Evolutionary conservation across 2,113 vertebrate species (phyloP), one percentile per base, ranked within the genome.

Genomic region (Oreochromis spilurus): DNA sequence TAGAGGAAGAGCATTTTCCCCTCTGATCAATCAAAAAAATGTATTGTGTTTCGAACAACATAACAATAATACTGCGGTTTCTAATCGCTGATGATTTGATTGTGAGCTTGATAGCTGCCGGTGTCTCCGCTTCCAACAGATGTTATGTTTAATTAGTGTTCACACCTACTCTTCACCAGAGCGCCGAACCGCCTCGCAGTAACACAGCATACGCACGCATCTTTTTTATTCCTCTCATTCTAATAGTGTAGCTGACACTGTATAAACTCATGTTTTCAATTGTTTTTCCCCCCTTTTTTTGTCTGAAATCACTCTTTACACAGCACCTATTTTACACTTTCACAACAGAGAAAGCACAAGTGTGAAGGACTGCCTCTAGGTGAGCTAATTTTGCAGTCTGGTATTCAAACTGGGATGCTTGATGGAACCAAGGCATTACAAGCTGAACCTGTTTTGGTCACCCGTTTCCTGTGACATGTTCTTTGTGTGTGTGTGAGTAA

Each of bases 131-230:
- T 85, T 92, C 82, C 65, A 85, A 85, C 94, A 95, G 90, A 96
- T 95, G 93, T 90, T 94, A 82, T 90, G 84, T 96, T 95, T 96
- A 95, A 96, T 96, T 95, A 95, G 89, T 84, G 89, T 88, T 94
- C 24, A 84, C 94, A 89, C 92, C 82, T 84, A 75, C 77, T 83
- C 91, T 26, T 91, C 82, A 36, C 60, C 84, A 84, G 84, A 53
- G 83, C 81, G 6, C 70, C 2, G 31, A 83, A 70, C 43, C 85
- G 53, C 79, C 81, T 87, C 78, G 53, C 82, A 67, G 48, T 62
- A 81, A 55, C 91, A 85, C 79, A 85, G 45, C 65, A 17, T 86
- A 93, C 87, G 78, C 88, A 88, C 24, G 6, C 75, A 77, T 83
- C 79, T 79, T 50, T 60, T 79, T 24, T n/a, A n/a, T 34, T 75